Evolutionary conservation across 2,888 invertebrate genomes (phyloP).

Genomic region (Spialia ferax): DNA sequence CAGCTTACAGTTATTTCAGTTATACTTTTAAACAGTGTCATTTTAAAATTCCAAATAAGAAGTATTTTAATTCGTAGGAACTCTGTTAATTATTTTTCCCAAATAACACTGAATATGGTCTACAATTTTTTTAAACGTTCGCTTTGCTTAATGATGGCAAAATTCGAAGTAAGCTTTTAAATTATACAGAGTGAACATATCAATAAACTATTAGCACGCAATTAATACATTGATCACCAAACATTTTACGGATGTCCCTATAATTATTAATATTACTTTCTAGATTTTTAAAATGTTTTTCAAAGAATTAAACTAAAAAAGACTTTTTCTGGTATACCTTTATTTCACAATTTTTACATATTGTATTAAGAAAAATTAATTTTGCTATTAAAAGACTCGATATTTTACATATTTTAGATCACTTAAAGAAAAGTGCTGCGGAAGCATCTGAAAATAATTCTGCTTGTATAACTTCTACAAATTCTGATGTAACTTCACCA

Average conservation of each 20-base stretch:
- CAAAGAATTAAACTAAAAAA: no score
- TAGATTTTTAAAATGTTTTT: no score
- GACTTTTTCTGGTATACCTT: no score
- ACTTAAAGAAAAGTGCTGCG: no score
- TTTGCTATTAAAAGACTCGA: no score
- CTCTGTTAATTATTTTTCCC: no score
- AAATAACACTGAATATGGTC: no score
- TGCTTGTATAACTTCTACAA: not conserved
- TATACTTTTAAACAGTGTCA: not conserved
- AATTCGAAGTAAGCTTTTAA: constrained; percentile 5
- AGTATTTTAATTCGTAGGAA: no score
- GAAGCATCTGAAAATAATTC: not conserved
- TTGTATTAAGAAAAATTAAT: no score
- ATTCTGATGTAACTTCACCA: not conserved
- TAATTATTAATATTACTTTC: constrained; percentile 19
- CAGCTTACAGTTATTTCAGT: not conserved
- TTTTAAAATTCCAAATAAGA: no score
- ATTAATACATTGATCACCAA: constrained; percentile 46
- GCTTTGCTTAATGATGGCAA: no score
- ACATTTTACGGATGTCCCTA: constrained; percentile 42
- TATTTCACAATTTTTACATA: no score
- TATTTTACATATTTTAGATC: not conserved
- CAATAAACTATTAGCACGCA: constrained; percentile 57
- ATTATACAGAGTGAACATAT: constrained; percentile 54
- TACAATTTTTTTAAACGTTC: constrained; percentile 3